Conservation (phyloP, 2,888 invertebrate species). For the Entomobrya multifasciata region DNA sequence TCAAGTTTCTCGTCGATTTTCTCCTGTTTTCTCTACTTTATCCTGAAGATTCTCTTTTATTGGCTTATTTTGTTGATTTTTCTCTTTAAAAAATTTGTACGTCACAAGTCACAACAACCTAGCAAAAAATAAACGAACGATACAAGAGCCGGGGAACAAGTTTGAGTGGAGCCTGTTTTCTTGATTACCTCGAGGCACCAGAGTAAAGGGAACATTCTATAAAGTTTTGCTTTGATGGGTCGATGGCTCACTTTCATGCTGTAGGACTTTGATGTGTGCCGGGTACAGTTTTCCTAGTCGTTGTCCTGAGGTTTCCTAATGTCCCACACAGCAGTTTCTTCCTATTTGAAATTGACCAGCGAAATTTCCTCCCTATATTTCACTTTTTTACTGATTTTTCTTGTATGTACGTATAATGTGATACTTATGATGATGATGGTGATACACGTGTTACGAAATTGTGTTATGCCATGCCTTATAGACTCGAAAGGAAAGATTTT, state of each 20-base stretch:
- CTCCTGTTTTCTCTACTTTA: constrained; percentile 10
- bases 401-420: too few relatives aligned
- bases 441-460: neutral
- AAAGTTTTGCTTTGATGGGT: neutral
- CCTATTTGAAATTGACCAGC: neutral
- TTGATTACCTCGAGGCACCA: constrained; percentile 49
- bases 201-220: neutral
- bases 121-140: neutral
- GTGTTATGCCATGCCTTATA: neutral
- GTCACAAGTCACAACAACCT: neutral
- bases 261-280: constrained; percentile 36
- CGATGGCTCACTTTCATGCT: neutral
- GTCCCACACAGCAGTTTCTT: constrained; percentile 23
- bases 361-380: neutral
- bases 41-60: neutral
- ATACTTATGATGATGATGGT: too few relatives aligned
- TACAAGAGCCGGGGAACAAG: neutral
- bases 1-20: constrained; percentile 32
- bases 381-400: too few relatives aligned
- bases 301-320: constrained; percentile 22
- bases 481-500: too few relatives aligned
- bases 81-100: neutral
- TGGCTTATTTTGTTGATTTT: constrained; percentile 42
- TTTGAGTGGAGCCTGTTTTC: constrained; percentile 22
- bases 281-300: neutral